phyloP scores from a whole-genome alignment of 2,888 invertebrate genomes.

The Unio pictorum region DNA sequence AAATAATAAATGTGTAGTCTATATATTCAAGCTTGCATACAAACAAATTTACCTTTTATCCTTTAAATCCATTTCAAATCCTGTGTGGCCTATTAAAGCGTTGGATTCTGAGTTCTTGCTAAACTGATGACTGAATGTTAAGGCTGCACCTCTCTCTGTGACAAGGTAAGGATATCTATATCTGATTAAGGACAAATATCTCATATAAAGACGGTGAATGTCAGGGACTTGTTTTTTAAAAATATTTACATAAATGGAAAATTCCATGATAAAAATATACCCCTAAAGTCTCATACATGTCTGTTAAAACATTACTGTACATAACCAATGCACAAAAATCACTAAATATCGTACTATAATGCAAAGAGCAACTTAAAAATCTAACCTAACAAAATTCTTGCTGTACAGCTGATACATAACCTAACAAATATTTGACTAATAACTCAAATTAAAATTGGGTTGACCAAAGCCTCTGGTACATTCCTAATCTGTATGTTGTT shows the following conservation, averaged over 20 bases:
- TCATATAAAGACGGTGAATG: background rate
- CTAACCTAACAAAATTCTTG: too few relatives aligned
- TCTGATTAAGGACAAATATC: conserved; percentile 18
- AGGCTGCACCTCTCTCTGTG: conserved; percentile 60
- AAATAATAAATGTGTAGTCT: too few relatives aligned
- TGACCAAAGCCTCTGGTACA: background rate
- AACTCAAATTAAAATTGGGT: background rate
- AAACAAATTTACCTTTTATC: conserved; percentile 52
- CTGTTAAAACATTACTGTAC: too few relatives aligned
- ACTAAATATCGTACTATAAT: too few relatives aligned
- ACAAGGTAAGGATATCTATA: conserved; percentile 58
- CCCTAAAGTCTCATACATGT: too few relatives aligned
- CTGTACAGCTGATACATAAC: background rate
- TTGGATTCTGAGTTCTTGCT: conserved; percentile 12
- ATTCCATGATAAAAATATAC: too few relatives aligned
- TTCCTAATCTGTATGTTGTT: too few relatives aligned
- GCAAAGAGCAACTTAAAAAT: too few relatives aligned
- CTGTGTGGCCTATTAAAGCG: conserved; percentile 7
- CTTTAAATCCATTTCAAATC: conserved; percentile 56
- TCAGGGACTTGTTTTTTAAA: too few relatives aligned
- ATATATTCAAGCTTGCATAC: too few relatives aligned
- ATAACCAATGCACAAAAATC: too few relatives aligned
- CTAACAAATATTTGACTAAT: background rate
- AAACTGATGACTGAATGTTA: conserved; percentile 48
- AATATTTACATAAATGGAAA: too few relatives aligned